Percentiles rank a stretch among this genome's conserved stretches.
These are phyloP conservation scores for Acrobasis suavella DNA, from an alignment of 2,888 invertebrate genomes.

Conservation along the genomic window DNA sequence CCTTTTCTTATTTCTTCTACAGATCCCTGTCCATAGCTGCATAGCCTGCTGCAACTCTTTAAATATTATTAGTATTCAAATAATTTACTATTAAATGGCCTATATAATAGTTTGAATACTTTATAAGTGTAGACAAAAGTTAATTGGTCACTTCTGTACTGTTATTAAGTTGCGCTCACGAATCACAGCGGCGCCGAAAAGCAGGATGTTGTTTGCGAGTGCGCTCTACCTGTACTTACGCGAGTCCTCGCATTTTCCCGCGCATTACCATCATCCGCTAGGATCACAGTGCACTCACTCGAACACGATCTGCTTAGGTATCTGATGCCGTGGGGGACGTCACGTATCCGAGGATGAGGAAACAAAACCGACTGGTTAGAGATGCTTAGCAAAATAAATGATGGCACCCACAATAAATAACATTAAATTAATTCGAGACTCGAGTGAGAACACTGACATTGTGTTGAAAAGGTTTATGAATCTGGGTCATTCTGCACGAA, in stretches of 20 bases:
- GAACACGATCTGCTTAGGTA: slow-evolving; percentile 7
- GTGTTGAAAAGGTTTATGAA: no score
- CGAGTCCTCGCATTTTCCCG: neutral
- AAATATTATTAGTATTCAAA: no score
- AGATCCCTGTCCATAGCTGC: no score
- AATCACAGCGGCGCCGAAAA: neutral
- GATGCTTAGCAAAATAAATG: no score
- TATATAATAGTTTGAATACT: no score
- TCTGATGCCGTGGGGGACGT: neutral
- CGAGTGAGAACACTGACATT: no score
- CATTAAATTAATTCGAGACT: no score
- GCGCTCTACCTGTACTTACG: neutral
- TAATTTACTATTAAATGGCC: neutral
- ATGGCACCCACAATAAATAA: no score
- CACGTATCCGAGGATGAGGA: neutral
- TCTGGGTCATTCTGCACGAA: no score
- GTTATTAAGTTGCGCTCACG: neutral
- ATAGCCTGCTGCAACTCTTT: no score
- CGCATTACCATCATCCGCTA: slow-evolving; percentile 15
- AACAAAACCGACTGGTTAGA: neutral
- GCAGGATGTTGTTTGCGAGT: slow-evolving; percentile 3
- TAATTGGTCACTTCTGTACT: neutral
- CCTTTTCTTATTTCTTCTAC: no score
- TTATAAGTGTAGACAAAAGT: neutral
- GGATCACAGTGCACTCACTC: slow-evolving; percentile 9